Conservation (phyloP, 1,140 invertebrate genomes). For the Euura saliciscinereae region DNA sequence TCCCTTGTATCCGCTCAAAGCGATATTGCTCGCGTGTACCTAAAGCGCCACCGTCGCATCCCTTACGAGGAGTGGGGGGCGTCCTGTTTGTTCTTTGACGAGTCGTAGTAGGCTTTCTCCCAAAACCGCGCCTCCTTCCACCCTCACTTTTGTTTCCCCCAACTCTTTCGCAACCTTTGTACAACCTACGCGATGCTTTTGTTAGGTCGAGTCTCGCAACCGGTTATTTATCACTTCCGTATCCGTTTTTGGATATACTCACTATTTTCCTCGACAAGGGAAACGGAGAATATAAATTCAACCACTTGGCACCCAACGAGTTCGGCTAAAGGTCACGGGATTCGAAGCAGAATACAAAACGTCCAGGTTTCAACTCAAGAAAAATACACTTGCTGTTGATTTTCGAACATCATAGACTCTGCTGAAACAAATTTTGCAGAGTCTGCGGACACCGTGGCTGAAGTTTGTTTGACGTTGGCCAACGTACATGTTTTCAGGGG, state of each 20-base stretch:
- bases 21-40: background rate
- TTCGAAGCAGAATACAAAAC: too few species aligned
- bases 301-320: background rate
- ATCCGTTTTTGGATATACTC: background rate
- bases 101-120: background rate
- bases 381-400: too few species aligned
- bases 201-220: background rate
- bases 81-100: background rate
- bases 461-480: too few species aligned
- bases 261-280: background rate
- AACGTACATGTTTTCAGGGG: too few species aligned
- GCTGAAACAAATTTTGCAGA: too few species aligned
- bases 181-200: background rate
- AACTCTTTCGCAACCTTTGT: slow-evolving; percentile 19
- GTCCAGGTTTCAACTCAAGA: too few species aligned
- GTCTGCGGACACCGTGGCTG: too few species aligned
- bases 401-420: too few species aligned
- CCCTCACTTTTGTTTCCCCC: slow-evolving; percentile 16
- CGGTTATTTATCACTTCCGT: slow-evolving; percentile 3
- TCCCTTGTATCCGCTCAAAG: background rate
- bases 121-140: background rate
- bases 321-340: too few species aligned
- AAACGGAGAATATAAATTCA: slow-evolving; percentile 1
- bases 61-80: too few species aligned
- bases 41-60: too few species aligned